phyloP scores from a whole-genome alignment of 2,888 invertebrate species.

The Odontothrips loti region DNA sequence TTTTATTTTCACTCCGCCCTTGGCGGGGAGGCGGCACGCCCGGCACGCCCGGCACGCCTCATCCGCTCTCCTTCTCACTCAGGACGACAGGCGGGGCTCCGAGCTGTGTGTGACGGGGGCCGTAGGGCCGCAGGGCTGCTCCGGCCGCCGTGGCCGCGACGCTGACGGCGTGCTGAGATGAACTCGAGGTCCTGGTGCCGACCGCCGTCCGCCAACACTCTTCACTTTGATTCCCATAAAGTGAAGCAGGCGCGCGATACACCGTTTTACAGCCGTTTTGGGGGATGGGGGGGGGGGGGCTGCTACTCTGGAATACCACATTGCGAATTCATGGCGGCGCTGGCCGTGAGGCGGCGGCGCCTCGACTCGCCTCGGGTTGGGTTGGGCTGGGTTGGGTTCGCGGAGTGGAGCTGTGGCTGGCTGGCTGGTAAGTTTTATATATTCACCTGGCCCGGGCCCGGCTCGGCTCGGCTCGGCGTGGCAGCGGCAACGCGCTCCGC shows the following conservation, averaged over 20 bases:
- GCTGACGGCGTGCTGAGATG: too few relatives aligned
- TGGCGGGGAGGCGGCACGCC: too few relatives aligned
- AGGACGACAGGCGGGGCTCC: too few relatives aligned
- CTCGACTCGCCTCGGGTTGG: neutral
- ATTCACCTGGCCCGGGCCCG: neutral
- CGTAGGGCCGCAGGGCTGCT: too few relatives aligned
- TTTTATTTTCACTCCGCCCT: too few relatives aligned
- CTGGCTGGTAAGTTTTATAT: conserved; percentile 1
- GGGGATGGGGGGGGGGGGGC: neutral
- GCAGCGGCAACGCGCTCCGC: neutral
- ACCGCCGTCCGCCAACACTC: neutral
- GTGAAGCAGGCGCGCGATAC: neutral
- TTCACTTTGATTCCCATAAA: conserved; percentile 6
- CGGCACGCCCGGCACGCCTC: too few relatives aligned
- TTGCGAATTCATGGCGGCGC: conserved; percentile 8
- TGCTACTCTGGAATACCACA: neutral
- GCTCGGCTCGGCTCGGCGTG: neutral
- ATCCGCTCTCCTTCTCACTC: neutral
- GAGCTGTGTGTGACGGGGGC: too few relatives aligned
- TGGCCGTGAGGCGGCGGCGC: too few relatives aligned
- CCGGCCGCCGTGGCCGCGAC: too few relatives aligned
- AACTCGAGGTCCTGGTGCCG: too few relatives aligned
- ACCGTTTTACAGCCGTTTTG: neutral
- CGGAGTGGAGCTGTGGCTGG: neutral
- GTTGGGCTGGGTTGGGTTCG: neutral